A percentile compares a stretch with the other conserved stretches of the same genome.
Conservation (phyloP, 2,888 invertebrate species). For the Polietes domitor region DNA sequence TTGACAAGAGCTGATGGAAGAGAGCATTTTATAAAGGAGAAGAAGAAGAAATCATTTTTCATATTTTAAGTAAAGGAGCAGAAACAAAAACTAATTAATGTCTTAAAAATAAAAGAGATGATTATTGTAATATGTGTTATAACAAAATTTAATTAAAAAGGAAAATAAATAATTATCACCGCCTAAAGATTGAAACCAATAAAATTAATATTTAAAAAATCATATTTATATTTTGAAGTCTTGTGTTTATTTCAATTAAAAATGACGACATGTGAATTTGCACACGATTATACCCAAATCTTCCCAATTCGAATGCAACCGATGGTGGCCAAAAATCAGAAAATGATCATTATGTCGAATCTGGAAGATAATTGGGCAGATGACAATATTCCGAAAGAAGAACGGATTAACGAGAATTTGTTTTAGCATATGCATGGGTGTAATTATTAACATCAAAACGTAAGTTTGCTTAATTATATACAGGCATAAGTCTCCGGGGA, state of each 20-base stretch:
- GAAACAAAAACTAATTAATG: conserved; percentile 14
- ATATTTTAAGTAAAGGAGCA: conserved; percentile 12
- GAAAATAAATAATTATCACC: conserved; percentile 38
- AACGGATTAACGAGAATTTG: no score
- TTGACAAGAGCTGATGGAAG: conserved; percentile 26
- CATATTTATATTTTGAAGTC: conserved; percentile 43
- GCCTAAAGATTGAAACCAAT: conserved; percentile 51
- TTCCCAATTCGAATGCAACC: no score
- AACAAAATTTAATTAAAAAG: conserved; percentile 7
- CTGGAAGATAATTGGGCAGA: no score
- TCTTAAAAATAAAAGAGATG: not conserved
- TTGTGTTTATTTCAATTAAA: conserved; percentile 20
- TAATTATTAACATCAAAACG: no score
- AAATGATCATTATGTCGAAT: no score
- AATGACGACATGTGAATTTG: no score
- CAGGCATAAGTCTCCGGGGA: no score
- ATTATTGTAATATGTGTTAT: conserved; percentile 45
- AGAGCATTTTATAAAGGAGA: not conserved
- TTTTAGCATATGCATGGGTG: no score
- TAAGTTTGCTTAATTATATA: no score
- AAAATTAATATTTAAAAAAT: conserved; percentile 47
- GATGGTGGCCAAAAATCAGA: no score
- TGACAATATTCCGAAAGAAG: no score
- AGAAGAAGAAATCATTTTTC: conserved; percentile 10
- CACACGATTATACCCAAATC: no score